Conservation (phyloP, 2,113 vertebrate species). For the Pogonocichla stellata region DNA sequence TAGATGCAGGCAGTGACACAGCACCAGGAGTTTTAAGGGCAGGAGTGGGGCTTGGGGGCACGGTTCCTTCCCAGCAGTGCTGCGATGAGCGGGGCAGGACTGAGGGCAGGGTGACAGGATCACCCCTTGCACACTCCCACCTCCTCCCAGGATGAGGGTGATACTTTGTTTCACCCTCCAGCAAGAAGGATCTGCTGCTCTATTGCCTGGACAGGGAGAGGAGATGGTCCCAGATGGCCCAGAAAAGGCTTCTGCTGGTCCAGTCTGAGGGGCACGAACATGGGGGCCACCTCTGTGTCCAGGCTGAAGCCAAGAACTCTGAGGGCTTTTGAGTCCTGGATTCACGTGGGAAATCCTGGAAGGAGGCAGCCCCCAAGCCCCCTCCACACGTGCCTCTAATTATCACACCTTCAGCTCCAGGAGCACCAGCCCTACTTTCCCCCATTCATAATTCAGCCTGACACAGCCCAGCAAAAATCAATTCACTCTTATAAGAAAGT, state of each 20-base stretch:
- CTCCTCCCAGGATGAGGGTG: neutral
- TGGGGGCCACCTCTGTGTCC: neutral
- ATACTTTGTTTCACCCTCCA: neutral
- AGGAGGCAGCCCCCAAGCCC: neutral
- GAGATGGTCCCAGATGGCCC: neutral
- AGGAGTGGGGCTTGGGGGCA: fast-evolving
- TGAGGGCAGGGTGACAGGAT: neutral
- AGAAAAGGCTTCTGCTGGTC: neutral
- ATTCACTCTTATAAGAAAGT: slow-evolving; percentile 66
- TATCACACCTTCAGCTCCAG: neutral
- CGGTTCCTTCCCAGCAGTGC: neutral
- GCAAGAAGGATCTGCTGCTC: neutral
- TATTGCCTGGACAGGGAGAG: neutral
- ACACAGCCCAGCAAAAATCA: slow-evolving; percentile 68
- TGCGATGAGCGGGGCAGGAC: neutral
- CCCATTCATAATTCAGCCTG: slow-evolving; percentile 62
- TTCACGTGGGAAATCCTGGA: neutral
- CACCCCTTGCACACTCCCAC: neutral
- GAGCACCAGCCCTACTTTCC: neutral
- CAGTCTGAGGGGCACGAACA: fast-evolving
- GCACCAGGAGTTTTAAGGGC: neutral
- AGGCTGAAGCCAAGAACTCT: neutral
- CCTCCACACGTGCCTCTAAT: fast-evolving
- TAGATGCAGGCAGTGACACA: neutral
- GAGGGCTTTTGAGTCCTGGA: neutral